Percentiles rank a stretch among this genome's conserved stretches.
These are phyloP conservation scores for Cybosia mesomella DNA, from an alignment of 2,888 invertebrate species.

Conservation along the genomic window DNA sequence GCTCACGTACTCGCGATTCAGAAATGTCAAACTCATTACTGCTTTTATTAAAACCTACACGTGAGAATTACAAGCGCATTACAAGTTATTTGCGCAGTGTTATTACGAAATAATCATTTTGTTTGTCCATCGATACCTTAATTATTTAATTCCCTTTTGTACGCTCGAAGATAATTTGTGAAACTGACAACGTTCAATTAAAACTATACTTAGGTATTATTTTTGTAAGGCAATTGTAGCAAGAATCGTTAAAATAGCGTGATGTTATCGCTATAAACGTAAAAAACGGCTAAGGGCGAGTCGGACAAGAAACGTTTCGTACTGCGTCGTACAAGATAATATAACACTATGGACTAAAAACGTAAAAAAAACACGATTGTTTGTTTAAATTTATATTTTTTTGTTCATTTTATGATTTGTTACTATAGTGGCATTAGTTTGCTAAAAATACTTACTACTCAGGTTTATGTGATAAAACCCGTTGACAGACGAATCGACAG, in stretches of 20 bases:
- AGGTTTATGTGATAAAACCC: too few species aligned
- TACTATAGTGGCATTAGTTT: too few species aligned
- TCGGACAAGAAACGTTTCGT: background rate
- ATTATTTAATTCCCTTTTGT: constrained; percentile 32
- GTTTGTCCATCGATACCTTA: constrained; percentile 41
- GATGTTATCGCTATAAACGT: background rate
- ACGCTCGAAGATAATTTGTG: constrained; percentile 24
- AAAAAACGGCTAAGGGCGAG: background rate
- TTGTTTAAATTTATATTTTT: too few species aligned
- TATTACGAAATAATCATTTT: constrained; percentile 44
- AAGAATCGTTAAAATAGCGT: background rate
- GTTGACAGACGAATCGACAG: background rate
- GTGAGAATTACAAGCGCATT: constrained; percentile 37
- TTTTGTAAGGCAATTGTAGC: background rate
- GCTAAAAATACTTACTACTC: too few species aligned
- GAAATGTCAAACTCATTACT: constrained; percentile 49
- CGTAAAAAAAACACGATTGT: too few species aligned
- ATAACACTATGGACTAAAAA: too few species aligned
- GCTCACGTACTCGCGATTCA: constrained; percentile 35
- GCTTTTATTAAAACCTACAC: constrained; percentile 27
- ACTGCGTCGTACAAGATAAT: background rate
- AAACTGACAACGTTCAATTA: constrained; percentile 28
- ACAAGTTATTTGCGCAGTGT: constrained; percentile 36
- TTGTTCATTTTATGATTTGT: background rate
- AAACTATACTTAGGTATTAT: background rate